Conservation (phyloP, 2,888 invertebrate species). For the Dryocosmus kuriphilus region DNA sequence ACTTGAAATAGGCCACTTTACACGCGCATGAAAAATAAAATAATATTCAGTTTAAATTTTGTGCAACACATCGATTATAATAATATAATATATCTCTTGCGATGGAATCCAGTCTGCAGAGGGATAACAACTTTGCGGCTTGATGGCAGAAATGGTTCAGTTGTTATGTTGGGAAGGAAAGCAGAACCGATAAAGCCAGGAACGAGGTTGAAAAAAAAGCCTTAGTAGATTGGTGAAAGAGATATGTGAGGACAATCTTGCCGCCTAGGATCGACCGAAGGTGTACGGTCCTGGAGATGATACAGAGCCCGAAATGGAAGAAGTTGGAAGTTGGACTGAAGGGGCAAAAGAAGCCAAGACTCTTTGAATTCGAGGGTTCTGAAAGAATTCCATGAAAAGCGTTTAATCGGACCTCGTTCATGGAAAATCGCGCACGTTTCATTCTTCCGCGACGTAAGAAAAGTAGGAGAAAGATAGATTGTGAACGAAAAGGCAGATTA, state of each 20-base stretch:
- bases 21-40: no score
- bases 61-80: no score
- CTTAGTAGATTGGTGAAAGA: background rate
- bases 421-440: no score
- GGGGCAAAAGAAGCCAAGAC: background rate
- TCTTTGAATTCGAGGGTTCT: background rate
- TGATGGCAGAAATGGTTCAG: background rate
- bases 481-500: no score
- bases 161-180: background rate
- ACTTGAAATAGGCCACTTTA: no score
- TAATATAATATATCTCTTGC: background rate
- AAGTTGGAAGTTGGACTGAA: background rate
- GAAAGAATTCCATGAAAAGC: background rate
- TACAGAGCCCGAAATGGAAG: background rate
- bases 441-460: background rate
- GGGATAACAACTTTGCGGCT: background rate
- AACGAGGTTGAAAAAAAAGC: background rate
- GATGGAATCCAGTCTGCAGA: background rate
- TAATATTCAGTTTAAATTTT: no score
- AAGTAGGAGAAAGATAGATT: no score
- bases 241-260: background rate
- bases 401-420: background rate
- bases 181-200: background rate
- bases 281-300: background rate
- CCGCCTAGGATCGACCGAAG: background rate